Evolutionary conservation across 2,888 invertebrate genomes (phyloP), one percentile per base, ranked within the genome.

Genomic region (Tipula confusa): DNA sequence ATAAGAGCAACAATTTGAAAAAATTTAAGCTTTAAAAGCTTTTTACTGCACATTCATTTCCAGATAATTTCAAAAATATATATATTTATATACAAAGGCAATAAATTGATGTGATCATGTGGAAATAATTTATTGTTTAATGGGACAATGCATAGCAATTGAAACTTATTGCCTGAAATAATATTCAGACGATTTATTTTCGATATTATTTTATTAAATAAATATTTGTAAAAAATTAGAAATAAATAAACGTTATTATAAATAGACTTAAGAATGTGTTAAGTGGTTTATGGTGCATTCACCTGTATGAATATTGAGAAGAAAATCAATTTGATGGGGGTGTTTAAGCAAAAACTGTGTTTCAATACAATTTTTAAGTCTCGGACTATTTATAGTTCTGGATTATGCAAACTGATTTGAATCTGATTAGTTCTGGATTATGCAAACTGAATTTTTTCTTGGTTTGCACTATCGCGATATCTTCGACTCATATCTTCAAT

Each of bases 101-200:
- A 64, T 64, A 64, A 64, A 64, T 24, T 24, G 7, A 64, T 64
- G 64, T 24, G 24, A 18, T 64, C 11, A 64, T 0, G 18, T 64
- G 24, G 64, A 64, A 64, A 9, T 64, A 64, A 64, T 64, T 64
- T 64, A 64, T 64, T 64, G 24, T 24, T 64, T 64, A 64, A 64
- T 64, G 64, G 64, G 24, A 24, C 64, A 64, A 24, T 9, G 9
- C 24, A 64, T 24, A 64, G 64, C 64, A 24, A 64, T 64, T 9
- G 64, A 64, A 64, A 24, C 64, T 64, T 64, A 64, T 64, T 64
- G 64, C 64, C 24, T 64, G 64, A 64, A 64, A 64, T 64, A 64
- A 64, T 24, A 24, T 64, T 64, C 64, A 64, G 24, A n/a, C 24
- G 24, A 64, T 64, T 64, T 64, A 64, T 24, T 64, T 64, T 64